Evolutionary conservation across 2,797 vertebrate genomes (phyloP).

Genomic region (Pseudochaenichthys georgianus): DNA sequence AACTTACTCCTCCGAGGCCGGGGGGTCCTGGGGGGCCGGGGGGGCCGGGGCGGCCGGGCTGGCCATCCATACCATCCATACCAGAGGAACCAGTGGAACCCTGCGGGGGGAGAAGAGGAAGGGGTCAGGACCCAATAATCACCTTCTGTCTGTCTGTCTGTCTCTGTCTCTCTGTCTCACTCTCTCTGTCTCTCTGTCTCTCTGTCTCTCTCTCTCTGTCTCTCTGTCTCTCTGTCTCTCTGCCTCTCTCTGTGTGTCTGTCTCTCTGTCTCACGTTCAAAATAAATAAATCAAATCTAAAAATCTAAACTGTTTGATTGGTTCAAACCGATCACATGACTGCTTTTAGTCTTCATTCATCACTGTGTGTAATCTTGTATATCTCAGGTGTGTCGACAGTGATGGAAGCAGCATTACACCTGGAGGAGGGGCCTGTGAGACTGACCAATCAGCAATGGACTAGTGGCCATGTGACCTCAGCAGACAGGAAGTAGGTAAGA

Average conservation of each 20-base stretch:
- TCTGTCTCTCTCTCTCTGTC: too few relatives aligned
- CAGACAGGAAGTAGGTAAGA: slow-evolving; percentile 35
- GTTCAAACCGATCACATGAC: slow-evolving; percentile 3
- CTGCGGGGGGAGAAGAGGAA: slow-evolving; percentile 70
- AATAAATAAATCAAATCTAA: too few relatives aligned
- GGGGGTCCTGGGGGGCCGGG: slow-evolving; percentile 92
- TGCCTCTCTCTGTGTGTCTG: too few relatives aligned
- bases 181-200: too few relatives aligned
- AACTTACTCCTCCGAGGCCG: slow-evolving; percentile 97
- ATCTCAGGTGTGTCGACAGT: slow-evolving; percentile 20
- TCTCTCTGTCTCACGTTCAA: too few relatives aligned
- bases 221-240: too few relatives aligned
- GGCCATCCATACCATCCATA: slow-evolving; percentile 92
- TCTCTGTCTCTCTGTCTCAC: too few relatives aligned
- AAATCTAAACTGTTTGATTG: not conserved
- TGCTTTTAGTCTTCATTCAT: not conserved
- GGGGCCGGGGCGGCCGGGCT: slow-evolving; percentile 90
- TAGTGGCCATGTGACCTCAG: slow-evolving; percentile 48
- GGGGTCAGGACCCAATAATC: slow-evolving; percentile 19
- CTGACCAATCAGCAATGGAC: slow-evolving; percentile 18
- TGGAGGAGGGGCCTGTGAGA: not conserved
- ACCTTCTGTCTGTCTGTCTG: not conserved
- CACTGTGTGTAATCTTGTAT: not conserved
- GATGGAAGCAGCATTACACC: slow-evolving; percentile 12
- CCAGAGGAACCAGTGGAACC: slow-evolving; percentile 90